These are phyloP conservation scores for Megalops atlanticus DNA, from an alignment of 2,113 vertebrate species.

Conservation along the genomic window DNA sequence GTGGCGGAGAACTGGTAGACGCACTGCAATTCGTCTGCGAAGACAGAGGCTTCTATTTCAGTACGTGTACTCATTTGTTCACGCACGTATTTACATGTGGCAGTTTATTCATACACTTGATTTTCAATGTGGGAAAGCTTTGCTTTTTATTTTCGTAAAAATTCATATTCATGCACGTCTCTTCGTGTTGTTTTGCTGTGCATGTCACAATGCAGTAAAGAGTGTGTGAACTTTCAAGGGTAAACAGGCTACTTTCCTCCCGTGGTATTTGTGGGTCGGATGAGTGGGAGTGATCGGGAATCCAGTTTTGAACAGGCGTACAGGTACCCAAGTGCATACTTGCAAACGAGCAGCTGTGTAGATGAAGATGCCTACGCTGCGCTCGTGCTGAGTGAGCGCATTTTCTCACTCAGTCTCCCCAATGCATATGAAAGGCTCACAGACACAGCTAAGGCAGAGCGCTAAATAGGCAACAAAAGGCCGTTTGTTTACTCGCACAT, in stretches of 20 bases:
- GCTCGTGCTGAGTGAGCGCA: conserved; percentile 71
- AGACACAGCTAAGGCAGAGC: conserved; percentile 18
- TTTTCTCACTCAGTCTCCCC: conserved; percentile 61
- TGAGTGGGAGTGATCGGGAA: conserved; percentile 46
- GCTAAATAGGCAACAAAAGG: conserved; percentile 24
- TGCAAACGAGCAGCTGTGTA: conserved; percentile 9
- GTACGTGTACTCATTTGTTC: conserved; percentile 67
- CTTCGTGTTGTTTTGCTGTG: neutral
- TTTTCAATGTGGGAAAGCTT: neutral
- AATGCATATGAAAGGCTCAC: conserved; percentile 23
- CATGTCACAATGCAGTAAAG: neutral
- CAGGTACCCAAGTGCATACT: conserved; percentile 26
- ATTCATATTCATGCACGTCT: too few species aligned
- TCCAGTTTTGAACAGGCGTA: conserved; percentile 49
- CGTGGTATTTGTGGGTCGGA: conserved; percentile 12
- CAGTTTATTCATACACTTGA: neutral
- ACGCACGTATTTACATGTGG: neutral
- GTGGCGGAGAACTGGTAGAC: conserved; percentile 85
- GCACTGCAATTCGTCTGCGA: conserved; percentile 86
- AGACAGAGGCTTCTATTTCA: conserved; percentile 85
- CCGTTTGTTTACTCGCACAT: conserved; percentile 34
- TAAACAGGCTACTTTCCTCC: neutral
- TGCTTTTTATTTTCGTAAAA: neutral
- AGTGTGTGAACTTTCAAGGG: neutral
- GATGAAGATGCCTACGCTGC: conserved; percentile 14